Percentiles rank a stretch among this genome's conserved stretches.
phyloP scores from a whole-genome alignment of 2,888 invertebrate species.

The Ctenicera cuprea region DNA sequence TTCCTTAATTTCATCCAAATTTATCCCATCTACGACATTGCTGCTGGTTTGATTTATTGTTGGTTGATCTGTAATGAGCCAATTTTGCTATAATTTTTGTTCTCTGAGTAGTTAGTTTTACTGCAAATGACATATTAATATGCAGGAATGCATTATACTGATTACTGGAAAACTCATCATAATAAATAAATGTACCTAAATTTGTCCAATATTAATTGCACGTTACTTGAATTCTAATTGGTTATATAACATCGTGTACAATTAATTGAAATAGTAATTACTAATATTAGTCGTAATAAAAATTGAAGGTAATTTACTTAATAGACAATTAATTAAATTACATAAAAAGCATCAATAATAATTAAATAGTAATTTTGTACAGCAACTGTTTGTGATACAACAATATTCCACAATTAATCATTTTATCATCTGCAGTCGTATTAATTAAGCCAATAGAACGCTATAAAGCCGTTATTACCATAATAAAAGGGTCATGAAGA shows the following conservation, averaged over 20 bases:
- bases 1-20: constrained; percentile 98
- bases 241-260: constrained; percentile 21
- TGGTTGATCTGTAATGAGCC: constrained; percentile 82
- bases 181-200: constrained; percentile 24
- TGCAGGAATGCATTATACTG: constrained; percentile 14
- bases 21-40: constrained; percentile 97
- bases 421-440: constrained; percentile 63
- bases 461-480: constrained; percentile 60
- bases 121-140: not conserved
- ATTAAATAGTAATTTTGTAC: constrained; percentile 64
- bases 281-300: constrained; percentile 55
- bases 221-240: constrained; percentile 24
- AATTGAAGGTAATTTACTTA: constrained; percentile 69
- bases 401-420: constrained; percentile 62
- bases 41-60: constrained; percentile 95
- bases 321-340: constrained; percentile 68
- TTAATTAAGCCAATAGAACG: constrained; percentile 58
- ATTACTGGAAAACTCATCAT: constrained; percentile 5
- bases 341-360: constrained; percentile 64
- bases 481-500: constrained; percentile 60
- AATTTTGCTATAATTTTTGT: not conserved
- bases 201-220: constrained; percentile 16
- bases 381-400: constrained; percentile 58
- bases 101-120: constrained; percentile 6
- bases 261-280: constrained; percentile 46